Evolutionary conservation across 2,888 invertebrate genomes (phyloP).

Genomic region (Trissolcus brochymenae): DNA sequence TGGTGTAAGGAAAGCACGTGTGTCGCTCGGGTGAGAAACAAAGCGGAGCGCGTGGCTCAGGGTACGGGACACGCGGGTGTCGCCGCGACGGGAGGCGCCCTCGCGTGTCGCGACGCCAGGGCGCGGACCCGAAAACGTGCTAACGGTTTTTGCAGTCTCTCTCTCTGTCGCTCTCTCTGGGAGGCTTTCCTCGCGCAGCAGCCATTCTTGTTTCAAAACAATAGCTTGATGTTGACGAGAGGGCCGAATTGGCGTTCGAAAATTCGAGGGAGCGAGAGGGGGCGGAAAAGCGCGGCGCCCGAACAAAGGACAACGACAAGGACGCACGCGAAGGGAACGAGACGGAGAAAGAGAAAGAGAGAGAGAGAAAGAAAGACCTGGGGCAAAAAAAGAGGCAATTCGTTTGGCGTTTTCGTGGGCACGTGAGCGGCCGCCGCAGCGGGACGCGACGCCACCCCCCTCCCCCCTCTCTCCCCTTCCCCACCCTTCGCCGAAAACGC

Average conservation of each 20-base stretch:
- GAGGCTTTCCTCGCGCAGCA: not conserved
- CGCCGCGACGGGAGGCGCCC: too few species aligned
- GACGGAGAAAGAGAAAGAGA: too few species aligned
- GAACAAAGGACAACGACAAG: not conserved
- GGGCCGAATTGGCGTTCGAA: not conserved
- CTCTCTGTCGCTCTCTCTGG: too few species aligned
- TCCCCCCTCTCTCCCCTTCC: constrained; percentile 5
- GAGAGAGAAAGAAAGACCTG: not conserved
- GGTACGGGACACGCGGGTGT: too few species aligned
- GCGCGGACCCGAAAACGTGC: constrained; percentile 1
- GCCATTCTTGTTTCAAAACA: not conserved
- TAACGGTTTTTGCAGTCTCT: too few species aligned
- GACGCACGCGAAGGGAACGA: not conserved
- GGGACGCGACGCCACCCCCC: constrained; percentile 13
- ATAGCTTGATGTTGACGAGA: not conserved
- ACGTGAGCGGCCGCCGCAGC: constrained; percentile 1
- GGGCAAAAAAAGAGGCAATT: too few species aligned
- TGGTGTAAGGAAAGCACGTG: not conserved
- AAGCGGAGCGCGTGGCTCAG: too few species aligned
- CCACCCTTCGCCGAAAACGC: constrained; percentile 69
- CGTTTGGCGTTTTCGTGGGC: too few species aligned
- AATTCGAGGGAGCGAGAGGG: not conserved
- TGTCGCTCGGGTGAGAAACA: too few species aligned
- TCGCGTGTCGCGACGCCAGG: constrained; percentile 4
- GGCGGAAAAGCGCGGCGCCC: not conserved